Evolutionary conservation across 1,140 invertebrate genomes (phyloP), one percentile per base, ranked within the genome.

Genomic region (Planococcus citri): DNA sequence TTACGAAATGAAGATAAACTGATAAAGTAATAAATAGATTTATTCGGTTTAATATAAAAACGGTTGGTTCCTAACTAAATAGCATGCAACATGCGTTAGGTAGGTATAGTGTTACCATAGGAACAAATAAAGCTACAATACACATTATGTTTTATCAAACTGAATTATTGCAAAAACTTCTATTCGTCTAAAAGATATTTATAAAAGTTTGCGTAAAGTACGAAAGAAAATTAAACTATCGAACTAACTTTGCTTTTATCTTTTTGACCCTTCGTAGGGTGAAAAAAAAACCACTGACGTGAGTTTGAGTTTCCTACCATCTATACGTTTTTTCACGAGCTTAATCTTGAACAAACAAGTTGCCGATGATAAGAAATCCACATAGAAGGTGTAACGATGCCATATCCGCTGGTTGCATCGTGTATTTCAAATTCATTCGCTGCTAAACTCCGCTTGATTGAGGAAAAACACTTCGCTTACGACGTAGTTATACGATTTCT

Each of bases 21-120:
- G 41, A 51, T 51, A 51, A 51, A 51, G n/a, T 51, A 51, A 51
- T 51, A 51, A 51, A 51, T 51, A 51, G 41, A 51, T 51, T 51
- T 51, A 51, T 20, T 51, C 41, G 41, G n/a, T 51, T 51, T 51
- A 17, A 51, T 51, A 51, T 51, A 51, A 51, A 20, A 17, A 51
- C 41, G 2, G 41, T 51, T 51, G 2, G 41, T 51, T 51, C 41
- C 41, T 20, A 51, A 51, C 41, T 51, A 51, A 51, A 51, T 51
- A 51, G 41, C 41, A 51, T 51, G 41, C 41, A 51, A 51, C 41
- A 51, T 51, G 41, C 41, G 41, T 51, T 51, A 51, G n/a, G n/a
- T n/a, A n/a, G n/a, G n/a, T n/a, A n/a, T n/a, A n/a, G 41, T 51
- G 41, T 51, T 51, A 51, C 41, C 41, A 51, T 51, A 51, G 41